phyloP scores from a whole-genome alignment of 2,797 vertebrate genomes.

The Cheracebus regulus region DNA sequence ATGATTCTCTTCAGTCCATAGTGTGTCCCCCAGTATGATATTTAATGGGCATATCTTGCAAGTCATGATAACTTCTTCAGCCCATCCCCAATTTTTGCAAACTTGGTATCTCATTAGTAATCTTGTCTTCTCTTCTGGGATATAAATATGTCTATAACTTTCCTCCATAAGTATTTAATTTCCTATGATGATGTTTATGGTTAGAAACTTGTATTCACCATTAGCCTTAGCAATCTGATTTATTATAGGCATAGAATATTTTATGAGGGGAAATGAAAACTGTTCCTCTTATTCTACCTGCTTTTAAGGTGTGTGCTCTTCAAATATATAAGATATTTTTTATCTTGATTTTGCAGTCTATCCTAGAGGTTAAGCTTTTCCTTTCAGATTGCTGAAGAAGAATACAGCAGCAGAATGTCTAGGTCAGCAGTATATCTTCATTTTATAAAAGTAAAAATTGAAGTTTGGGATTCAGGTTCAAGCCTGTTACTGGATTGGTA shows the following conservation, averaged over 20 bases:
- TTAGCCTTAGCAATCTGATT: slow-evolving; percentile 35
- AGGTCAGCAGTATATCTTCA: neutral
- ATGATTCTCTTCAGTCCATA: neutral
- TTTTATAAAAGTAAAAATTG: neutral
- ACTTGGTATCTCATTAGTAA: neutral
- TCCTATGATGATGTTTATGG: slow-evolving; percentile 13
- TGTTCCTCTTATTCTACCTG: neutral
- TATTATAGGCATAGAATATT: neutral
- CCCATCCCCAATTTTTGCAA: neutral
- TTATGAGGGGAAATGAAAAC: slow-evolving; percentile 30
- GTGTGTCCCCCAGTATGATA: neutral
- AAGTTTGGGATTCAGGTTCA: neutral
- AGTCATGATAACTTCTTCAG: neutral
- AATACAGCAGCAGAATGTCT: neutral
- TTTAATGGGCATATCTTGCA: neutral
- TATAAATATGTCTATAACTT: neutral
- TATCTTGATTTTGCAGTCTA: neutral
- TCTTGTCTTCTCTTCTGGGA: neutral
- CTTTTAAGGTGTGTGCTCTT: neutral
- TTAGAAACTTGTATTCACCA: slow-evolving; percentile 31
- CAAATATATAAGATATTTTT: neutral
- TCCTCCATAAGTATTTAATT: neutral
- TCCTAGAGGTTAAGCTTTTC: neutral
- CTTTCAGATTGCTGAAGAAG: neutral
- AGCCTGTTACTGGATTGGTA: neutral